Evolutionary conservation across 2,113 vertebrate species (phyloP).

Genomic region (Rhipidura dahli): DNA sequence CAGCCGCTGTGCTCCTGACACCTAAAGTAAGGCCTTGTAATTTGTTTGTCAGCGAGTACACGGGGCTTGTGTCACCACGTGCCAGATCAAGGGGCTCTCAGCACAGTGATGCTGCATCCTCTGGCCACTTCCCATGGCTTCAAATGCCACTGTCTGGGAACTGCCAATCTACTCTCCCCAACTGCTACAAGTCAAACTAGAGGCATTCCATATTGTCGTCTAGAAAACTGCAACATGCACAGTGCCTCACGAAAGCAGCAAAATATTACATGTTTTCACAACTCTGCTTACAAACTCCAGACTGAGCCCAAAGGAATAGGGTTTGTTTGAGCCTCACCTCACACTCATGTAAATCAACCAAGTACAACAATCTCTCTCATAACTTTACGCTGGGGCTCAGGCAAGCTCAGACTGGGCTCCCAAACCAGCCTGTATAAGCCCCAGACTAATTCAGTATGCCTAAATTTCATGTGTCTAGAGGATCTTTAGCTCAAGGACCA

Average conservation of each 20-base stretch:
- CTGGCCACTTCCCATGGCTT: not conserved
- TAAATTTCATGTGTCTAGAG: not conserved
- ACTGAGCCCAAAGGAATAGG: not conserved
- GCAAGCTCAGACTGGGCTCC: not conserved
- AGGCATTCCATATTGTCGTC: not conserved
- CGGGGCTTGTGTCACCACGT: not conserved
- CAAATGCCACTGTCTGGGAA: not conserved
- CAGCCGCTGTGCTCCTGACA: not conserved
- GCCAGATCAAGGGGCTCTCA: not conserved
- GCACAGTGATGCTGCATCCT: not conserved
- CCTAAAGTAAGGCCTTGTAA: not conserved
- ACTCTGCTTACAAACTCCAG: not conserved
- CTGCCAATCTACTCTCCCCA: not conserved
- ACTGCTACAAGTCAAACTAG: not conserved
- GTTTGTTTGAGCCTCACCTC: not conserved
- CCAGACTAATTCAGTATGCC: not conserved
- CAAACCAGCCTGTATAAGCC: not conserved
- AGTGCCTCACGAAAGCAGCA: not conserved
- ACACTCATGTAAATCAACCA: not conserved
- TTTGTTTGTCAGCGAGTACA: not conserved
- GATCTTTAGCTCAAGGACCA: not conserved
- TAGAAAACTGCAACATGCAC: not conserved
- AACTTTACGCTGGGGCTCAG: not conserved
- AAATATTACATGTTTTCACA: not conserved
- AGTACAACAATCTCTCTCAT: not conserved